Conservation (phyloP, 2,113 vertebrate genomes). For the Osmerus eperlanus region DNA sequence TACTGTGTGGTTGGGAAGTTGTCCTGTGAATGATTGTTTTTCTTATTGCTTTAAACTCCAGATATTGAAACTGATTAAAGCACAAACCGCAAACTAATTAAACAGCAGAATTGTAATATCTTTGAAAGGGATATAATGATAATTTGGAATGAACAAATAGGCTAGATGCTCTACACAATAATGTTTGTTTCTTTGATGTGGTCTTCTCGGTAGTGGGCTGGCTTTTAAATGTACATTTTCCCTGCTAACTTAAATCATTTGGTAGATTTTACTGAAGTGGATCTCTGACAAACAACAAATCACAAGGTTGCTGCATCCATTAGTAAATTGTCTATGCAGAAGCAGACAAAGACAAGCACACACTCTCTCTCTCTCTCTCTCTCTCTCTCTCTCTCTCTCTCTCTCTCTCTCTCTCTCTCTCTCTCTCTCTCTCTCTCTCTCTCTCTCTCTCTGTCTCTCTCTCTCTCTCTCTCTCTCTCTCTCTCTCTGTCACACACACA, state of each 20-base stretch:
- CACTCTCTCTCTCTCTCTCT: background rate
- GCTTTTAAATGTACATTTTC: slow-evolving; percentile 68
- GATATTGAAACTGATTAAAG: slow-evolving; percentile 45
- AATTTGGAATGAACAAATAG: slow-evolving; percentile 65
- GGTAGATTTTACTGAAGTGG: slow-evolving; percentile 62
- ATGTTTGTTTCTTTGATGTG: slow-evolving; percentile 68
- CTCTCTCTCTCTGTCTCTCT: no score
- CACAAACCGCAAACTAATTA: slow-evolving; percentile 42
- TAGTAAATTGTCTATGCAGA: slow-evolving; percentile 70
- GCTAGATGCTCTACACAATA: slow-evolving; percentile 59
- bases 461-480: no score
- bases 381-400: background rate
- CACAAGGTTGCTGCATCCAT: slow-evolving; percentile 73
- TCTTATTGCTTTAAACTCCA: slow-evolving; percentile 41
- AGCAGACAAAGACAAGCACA: slow-evolving; percentile 2
- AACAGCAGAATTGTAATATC: slow-evolving; percentile 55
- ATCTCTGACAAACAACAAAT: slow-evolving; percentile 71
- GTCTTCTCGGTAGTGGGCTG: slow-evolving; percentile 56
- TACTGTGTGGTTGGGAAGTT: background rate
- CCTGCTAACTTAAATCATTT: slow-evolving; percentile 67
- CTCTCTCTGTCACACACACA: background rate
- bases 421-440: no score
- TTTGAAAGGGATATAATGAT: slow-evolving; percentile 57
- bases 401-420: no score
- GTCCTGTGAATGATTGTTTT: background rate